These are phyloP conservation scores for Platichthys flesus DNA, from an alignment of 2,113 vertebrate genomes.

Conservation along the genomic window DNA sequence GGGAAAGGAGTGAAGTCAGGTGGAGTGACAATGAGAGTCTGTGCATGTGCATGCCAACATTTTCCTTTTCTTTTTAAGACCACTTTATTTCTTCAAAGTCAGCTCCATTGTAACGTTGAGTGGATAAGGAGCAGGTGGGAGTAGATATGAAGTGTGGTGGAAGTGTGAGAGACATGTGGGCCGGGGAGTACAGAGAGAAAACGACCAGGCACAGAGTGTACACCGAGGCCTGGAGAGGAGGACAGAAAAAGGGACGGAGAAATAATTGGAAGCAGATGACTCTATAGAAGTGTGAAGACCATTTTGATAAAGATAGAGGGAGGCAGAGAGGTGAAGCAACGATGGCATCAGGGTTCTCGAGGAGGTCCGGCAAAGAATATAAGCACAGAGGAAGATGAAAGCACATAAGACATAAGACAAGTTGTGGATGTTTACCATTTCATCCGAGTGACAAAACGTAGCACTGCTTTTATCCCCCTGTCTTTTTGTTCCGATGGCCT, in stretches of 20 bases:
- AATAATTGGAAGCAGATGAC: slow-evolving; percentile 68
- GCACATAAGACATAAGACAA: slow-evolving; percentile 86
- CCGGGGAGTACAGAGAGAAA: slow-evolving; percentile 35
- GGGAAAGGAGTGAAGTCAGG: slow-evolving; percentile 44
- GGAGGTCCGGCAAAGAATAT: slow-evolving; percentile 50
- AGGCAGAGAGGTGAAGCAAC: slow-evolving; percentile 26
- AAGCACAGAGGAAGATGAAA: slow-evolving; percentile 73
- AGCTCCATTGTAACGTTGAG: slow-evolving; percentile 60
- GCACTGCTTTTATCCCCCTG: slow-evolving; percentile 61
- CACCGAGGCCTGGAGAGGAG: slow-evolving; percentile 32
- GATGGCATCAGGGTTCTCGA: slow-evolving; percentile 45
- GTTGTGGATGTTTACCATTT: slow-evolving; percentile 82
- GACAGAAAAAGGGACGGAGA: slow-evolving; percentile 61
- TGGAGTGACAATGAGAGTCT: slow-evolving; percentile 60
- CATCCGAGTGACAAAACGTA: slow-evolving; percentile 72
- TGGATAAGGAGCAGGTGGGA: slow-evolving; percentile 50
- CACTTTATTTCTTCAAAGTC: slow-evolving; percentile 65
- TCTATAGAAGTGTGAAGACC: slow-evolving; percentile 53
- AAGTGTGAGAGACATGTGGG: slow-evolving; percentile 36
- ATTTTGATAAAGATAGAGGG: slow-evolving; percentile 39
- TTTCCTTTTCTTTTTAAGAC: slow-evolving; percentile 44
- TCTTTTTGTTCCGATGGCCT: slow-evolving; percentile 75
- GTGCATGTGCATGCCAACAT: slow-evolving; percentile 81
- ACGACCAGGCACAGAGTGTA: neutral
- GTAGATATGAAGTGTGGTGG: slow-evolving; percentile 35